A percentile compares a stretch with the other conserved stretches of the same genome.
phyloP scores from a whole-genome alignment of 2,888 invertebrate genomes.

The Mystacides longicornis region DNA sequence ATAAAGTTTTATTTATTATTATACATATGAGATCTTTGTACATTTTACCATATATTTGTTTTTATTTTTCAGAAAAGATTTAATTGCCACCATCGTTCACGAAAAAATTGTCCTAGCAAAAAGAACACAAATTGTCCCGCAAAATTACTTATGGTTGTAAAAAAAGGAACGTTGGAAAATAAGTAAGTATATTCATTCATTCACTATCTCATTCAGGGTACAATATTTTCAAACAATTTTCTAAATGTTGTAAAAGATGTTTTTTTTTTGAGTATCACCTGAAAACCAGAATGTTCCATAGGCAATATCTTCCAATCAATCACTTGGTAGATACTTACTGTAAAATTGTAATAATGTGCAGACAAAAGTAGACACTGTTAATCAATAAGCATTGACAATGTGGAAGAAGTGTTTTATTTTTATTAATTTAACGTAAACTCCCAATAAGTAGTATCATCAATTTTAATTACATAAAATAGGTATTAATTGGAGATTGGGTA shows the following conservation, averaged over 20 bases:
- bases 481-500: too few relatives aligned
- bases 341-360: not conserved
- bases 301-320: not conserved
- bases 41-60: not conserved
- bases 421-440: too few relatives aligned
- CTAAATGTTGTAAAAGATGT: not conserved
- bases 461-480: too few relatives aligned
- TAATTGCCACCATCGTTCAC: not conserved
- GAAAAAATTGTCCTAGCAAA: not conserved
- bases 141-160: not conserved
- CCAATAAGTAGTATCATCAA: too few relatives aligned
- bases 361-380: not conserved
- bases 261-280: not conserved
- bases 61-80: slow-evolving; percentile 1
- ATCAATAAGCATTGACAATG: not conserved
- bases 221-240: too few relatives aligned
- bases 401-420: not conserved
- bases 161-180: not conserved
- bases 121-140: slow-evolving; percentile 1
- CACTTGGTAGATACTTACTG: not conserved
- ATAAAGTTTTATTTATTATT: too few relatives aligned
- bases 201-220: too few relatives aligned
- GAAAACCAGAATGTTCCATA: not conserved
- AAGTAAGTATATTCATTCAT: not conserved
- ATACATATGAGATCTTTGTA: not conserved